Evolutionary conservation across 2,797 vertebrate genomes (phyloP), one percentile per base, ranked within the genome.

Genomic region (Tenualosa ilisha): DNA sequence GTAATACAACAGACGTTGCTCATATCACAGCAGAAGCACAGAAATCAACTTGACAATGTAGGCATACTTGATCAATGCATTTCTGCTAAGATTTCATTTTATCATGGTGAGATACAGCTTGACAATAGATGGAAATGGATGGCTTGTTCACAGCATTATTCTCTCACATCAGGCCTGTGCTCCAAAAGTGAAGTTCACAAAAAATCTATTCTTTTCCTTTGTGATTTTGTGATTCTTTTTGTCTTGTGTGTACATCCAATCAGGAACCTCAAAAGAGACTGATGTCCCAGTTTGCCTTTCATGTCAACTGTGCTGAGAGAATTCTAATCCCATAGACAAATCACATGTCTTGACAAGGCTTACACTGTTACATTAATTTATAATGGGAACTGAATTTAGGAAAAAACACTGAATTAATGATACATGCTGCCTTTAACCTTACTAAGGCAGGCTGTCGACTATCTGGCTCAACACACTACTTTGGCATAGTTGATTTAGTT

Each of bases 331-430:
- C 59, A 8, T 1, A 63, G 59, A 63, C 59, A 9, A n/a, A 9
- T 63, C n/a, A 24, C 59, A 9, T 63, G 59, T 11, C 1, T n/a
- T 24, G 59, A 63, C 59, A 24, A 24, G 59, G n/a, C 22, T 59
- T 59, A 9, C 59, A 63, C 37, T 43, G 15, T 79, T 46, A 22
- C 72, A 79, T 72, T 22, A 79, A 40, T 79, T 79, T 79, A 46
- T 79, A 46, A 79, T 79, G 15, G 6, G 40, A 79, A 79, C 17
- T 79, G 43, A 43, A 79, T 40, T 43, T 79, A 79, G 37, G 17
- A 37, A 31, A 75, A 20, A 79, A 7, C 20, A 46, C 72, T 79
- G 40, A 79, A 79, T 79, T 79, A 79, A 79, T 46, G 37, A 79
- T 79, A 46, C 37, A 20, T 20, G 20, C 26, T 75, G 20, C 43